Evolutionary conservation across 2,113 vertebrate genomes (phyloP).

Genomic region (Cottus gobio): DNA sequence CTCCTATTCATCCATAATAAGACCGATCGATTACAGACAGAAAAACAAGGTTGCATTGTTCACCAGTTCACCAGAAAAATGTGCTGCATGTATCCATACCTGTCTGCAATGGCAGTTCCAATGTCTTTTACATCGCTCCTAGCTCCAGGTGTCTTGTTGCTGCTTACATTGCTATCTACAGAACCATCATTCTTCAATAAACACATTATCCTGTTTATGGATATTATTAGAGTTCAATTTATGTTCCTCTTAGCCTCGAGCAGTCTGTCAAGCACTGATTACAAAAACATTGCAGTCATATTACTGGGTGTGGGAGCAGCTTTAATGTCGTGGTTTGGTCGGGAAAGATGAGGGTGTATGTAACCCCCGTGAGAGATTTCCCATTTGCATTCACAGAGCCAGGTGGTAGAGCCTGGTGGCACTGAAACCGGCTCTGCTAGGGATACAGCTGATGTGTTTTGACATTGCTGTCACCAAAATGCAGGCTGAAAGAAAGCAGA

Average conservation of each 20-base stretch:
- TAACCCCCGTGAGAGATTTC: conserved; percentile 42
- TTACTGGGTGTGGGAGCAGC: conserved; percentile 15
- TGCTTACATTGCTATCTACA: conserved; percentile 49
- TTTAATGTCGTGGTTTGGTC: conserved; percentile 42
- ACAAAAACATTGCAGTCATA: conserved; percentile 52
- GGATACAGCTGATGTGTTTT: conserved; percentile 66
- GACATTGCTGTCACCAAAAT: conserved; percentile 69
- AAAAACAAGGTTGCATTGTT: background rate
- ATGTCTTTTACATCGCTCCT: conserved; percentile 31
- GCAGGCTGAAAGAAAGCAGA: conserved; percentile 61
- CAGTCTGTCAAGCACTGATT: conserved; percentile 42
- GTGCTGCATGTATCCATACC: conserved; percentile 25
- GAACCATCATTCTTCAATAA: conserved; percentile 60
- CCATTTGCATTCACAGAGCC: conserved; percentile 49
- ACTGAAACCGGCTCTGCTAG: conserved; percentile 55
- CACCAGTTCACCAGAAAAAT: background rate
- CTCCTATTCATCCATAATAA: conserved; percentile 23
- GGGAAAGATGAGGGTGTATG: conserved; percentile 30
- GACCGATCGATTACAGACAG: conserved; percentile 21
- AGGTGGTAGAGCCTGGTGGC: conserved; percentile 60
- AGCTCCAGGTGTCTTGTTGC: conserved; percentile 44
- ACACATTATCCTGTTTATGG: conserved; percentile 68
- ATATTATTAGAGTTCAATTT: conserved; percentile 63
- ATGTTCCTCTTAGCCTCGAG: conserved; percentile 52
- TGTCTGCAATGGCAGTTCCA: conserved; percentile 1